Evolutionary conservation across 2,113 vertebrate species (phyloP).

Genomic region (Colossoma macropomum): DNA sequence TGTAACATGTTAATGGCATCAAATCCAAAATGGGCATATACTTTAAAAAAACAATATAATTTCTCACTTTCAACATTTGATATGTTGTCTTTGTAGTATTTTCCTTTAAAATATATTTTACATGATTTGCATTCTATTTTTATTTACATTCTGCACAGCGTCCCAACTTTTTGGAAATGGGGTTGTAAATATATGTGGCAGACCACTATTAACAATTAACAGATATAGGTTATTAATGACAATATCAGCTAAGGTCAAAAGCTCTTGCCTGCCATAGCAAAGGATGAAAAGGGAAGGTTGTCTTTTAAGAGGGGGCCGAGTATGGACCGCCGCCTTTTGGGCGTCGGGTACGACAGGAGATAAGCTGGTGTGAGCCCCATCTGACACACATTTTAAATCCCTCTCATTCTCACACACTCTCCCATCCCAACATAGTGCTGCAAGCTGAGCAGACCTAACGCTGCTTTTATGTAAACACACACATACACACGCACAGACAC

Average conservation of each 20-base stretch:
- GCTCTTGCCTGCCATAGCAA: background rate
- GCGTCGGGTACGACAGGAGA: background rate
- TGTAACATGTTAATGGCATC: too few species aligned
- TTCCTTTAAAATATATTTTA: too few species aligned
- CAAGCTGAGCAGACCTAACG: background rate
- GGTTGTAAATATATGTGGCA: too few species aligned
- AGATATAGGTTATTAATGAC: too few species aligned
- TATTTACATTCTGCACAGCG: too few species aligned
- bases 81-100: too few species aligned
- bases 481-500: constrained; percentile 12
- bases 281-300: background rate
- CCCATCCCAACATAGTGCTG: background rate
- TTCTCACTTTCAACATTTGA: too few species aligned
- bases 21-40: too few species aligned
- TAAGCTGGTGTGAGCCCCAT: constrained; percentile 45
- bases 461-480: background rate
- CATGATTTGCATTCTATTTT: too few species aligned
- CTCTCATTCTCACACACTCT: constrained; percentile 36
- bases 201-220: too few species aligned
- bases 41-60: too few species aligned
- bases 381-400: constrained; percentile 51
- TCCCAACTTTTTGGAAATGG: too few species aligned
- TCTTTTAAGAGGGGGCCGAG: constrained; percentile 8
- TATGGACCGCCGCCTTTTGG: constrained; percentile 16
- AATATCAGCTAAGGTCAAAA: background rate